Evolutionary conservation across 2,888 invertebrate genomes (phyloP).

Genomic region (Unio pictorum): DNA sequence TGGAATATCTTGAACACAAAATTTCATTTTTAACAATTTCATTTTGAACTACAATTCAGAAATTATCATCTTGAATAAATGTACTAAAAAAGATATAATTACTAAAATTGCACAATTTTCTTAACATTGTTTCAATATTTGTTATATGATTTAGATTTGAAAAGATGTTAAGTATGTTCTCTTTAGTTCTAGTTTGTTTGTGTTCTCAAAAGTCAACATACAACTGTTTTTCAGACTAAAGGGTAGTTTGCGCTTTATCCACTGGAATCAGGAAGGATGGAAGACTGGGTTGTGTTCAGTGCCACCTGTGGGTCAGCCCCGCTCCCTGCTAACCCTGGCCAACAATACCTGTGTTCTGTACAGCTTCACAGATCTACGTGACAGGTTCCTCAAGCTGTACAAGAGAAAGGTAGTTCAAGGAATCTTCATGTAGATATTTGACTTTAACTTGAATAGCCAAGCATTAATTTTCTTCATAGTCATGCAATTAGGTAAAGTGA

Average conservation of each 20-base stretch:
- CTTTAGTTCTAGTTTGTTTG: no score
- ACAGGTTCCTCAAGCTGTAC: slow-evolving; percentile 70
- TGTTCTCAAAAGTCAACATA: no score
- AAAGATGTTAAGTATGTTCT: no score
- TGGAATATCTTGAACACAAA: no score
- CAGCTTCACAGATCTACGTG: slow-evolving; percentile 65
- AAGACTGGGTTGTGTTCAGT: slow-evolving; percentile 72
- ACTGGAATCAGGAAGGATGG: slow-evolving; percentile 73
- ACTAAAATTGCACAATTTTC: no score
- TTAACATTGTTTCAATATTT: no score
- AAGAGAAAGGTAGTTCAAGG: slow-evolving; percentile 64
- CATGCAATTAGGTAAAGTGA: background rate
- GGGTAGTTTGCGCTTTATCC: slow-evolving; percentile 68
- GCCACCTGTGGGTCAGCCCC: slow-evolving; percentile 69
- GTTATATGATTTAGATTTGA: no score
- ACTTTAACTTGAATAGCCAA: background rate
- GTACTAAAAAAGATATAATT: no score
- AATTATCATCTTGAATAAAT: no score
- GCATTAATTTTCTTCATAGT: background rate
- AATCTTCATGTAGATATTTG: background rate
- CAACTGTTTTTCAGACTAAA: slow-evolving; percentile 56
- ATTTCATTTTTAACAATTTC: no score
- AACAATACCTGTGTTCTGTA: slow-evolving; percentile 72
- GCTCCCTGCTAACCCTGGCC: slow-evolving; percentile 70
- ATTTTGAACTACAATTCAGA: no score